A percentile compares a stretch with the other conserved stretches of the same genome.
phyloP scores from a whole-genome alignment of 2,888 invertebrate genomes.

The Ophonus ardosiacus region DNA sequence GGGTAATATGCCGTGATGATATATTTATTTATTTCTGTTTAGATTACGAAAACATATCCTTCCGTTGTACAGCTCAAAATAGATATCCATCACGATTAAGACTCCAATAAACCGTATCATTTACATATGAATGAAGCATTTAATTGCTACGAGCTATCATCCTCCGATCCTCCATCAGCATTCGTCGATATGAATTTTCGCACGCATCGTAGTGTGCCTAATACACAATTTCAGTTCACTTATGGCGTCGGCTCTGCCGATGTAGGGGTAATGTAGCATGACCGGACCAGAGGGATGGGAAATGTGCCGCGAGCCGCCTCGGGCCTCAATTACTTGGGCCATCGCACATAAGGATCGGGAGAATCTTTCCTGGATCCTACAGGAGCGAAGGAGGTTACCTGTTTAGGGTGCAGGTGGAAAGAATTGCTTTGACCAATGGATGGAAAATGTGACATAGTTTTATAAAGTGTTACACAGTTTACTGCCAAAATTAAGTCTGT shows the following conservation, averaged over 20 bases:
- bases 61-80: neutral
- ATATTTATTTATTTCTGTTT: too few species aligned
- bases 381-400: neutral
- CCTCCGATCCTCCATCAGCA: neutral
- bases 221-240: slow-evolving; percentile 47
- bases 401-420: neutral
- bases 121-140: slow-evolving; percentile 19
- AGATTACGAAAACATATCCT: too few species aligned
- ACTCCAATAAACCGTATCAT: neutral
- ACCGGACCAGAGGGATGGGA: slow-evolving; percentile 13
- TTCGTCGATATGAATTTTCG: slow-evolving; percentile 41
- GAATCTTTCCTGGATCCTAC: neutral
- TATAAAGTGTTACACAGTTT: too few species aligned
- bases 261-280: slow-evolving; percentile 30
- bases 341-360: slow-evolving; percentile 11
- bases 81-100: neutral
- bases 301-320: slow-evolving; percentile 19
- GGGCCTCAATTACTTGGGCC: slow-evolving; percentile 46
- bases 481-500: too few species aligned
- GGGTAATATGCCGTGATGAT: too few species aligned
- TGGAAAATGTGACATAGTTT: too few species aligned
- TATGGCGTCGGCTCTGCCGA: slow-evolving; percentile 3
- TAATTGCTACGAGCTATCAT: slow-evolving; percentile 7
- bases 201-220: slow-evolving; percentile 23
- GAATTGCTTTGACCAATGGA: too few species aligned